Percentiles rank a stretch among this genome's conserved stretches.
Conservation (phyloP, 2,888 invertebrate genomes). For the Eilema sororculum region DNA sequence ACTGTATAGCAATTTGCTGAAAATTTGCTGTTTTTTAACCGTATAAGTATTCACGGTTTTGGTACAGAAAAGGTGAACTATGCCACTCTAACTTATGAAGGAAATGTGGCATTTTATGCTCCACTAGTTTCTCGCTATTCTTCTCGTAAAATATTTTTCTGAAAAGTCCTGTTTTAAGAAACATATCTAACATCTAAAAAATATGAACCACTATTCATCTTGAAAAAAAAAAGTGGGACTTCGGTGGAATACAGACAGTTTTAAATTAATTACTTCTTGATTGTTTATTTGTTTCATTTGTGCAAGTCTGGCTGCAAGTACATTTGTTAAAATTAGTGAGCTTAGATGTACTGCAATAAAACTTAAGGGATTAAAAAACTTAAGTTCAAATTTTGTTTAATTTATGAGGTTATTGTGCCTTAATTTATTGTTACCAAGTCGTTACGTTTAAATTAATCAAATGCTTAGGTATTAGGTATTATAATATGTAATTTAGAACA, state of each 20-base stretch:
- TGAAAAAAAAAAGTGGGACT: neutral
- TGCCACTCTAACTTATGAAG: neutral
- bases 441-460: too few relatives aligned
- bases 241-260: conserved; percentile 29
- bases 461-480: too few relatives aligned
- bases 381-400: too few relatives aligned
- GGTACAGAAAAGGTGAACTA: neutral
- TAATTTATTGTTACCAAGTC: too few relatives aligned
- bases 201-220: too few relatives aligned
- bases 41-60: neutral
- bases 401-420: too few relatives aligned
- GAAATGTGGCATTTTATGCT: neutral
- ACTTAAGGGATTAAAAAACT: too few relatives aligned
- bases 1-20: too few relatives aligned
- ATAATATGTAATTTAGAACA: too few relatives aligned
- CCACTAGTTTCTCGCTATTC: too few relatives aligned
- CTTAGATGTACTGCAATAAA: neutral
- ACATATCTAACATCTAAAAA: neutral
- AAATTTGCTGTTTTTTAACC: too few relatives aligned
- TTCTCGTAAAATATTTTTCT: neutral
- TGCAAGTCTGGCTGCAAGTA: too few relatives aligned
- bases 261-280: conserved; percentile 40
- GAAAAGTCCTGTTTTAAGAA: neutral
- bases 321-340: conserved; percentile 5
- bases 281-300: conserved; percentile 37